Conservation (phyloP, 2,113 vertebrate species). For the Aegithalos caudatus region DNA sequence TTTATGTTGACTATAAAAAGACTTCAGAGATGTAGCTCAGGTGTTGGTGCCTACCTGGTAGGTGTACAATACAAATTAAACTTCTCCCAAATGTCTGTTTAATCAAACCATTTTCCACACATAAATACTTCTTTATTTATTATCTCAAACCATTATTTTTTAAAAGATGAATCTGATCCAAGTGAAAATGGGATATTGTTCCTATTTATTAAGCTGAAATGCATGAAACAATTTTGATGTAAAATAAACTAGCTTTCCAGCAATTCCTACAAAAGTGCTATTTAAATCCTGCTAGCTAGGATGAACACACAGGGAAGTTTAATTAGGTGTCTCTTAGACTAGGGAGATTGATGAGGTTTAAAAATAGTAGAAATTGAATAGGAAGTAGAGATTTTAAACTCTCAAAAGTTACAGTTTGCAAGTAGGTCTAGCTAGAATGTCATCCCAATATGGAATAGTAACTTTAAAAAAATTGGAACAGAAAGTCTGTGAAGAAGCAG, state of each 20-base stretch:
- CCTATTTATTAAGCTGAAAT: not conserved
- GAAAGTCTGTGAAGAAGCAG: not conserved
- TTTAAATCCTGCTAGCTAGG: not conserved
- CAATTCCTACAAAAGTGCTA: not conserved
- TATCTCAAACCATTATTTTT: not conserved
- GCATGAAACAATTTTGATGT: not conserved
- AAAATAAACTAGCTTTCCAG: not conserved
- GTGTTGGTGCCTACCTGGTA: not conserved
- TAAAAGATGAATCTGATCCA: rapidly evolving
- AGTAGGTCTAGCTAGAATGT: not conserved
- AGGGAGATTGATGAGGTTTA: not conserved
- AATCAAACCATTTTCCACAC: not conserved
- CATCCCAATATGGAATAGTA: not conserved
- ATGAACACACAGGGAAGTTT: not conserved
- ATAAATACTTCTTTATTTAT: not conserved
- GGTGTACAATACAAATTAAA: not conserved
- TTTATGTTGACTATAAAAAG: not conserved
- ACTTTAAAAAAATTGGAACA: not conserved
- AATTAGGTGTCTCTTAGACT: not conserved
- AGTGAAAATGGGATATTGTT: not conserved
- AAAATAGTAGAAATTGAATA: not conserved
- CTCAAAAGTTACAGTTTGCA: not conserved
- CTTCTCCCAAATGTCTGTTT: not conserved
- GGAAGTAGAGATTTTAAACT: not conserved
- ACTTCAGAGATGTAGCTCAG: not conserved